Conservation (phyloP, 2,113 vertebrate species). For the Bucco capensis region DNA sequence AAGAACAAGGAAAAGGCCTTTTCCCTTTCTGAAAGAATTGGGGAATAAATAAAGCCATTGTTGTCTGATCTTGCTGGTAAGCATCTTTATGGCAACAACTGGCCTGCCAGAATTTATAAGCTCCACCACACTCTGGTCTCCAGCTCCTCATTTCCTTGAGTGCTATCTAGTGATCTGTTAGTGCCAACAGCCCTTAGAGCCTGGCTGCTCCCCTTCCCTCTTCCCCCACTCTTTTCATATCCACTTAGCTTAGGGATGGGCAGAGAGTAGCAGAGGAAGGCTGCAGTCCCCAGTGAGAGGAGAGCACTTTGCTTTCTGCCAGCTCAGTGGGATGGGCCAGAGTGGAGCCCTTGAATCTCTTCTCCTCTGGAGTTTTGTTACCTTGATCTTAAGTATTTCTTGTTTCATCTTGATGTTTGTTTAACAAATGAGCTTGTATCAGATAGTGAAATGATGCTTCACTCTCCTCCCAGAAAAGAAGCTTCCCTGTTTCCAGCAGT, state of each 20-base stretch:
- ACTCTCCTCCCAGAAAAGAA: not conserved
- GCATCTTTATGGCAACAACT: not conserved
- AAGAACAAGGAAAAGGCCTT: conserved; percentile 1
- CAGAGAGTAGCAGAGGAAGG: not conserved
- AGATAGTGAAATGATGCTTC: not conserved
- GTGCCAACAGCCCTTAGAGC: not conserved
- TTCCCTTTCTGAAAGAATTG: not conserved
- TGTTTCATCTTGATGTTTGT: conserved; percentile 36
- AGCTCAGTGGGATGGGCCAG: not conserved
- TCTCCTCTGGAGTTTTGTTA: not conserved
- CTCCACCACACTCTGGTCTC: not conserved
- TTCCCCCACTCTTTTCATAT: not conserved
- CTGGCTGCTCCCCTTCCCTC: not conserved
- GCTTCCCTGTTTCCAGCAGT: not conserved
- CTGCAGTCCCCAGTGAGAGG: not conserved
- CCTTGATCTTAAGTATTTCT: not conserved
- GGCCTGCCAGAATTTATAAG: not conserved
- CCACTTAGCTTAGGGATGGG: not conserved
- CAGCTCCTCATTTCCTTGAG: not conserved
- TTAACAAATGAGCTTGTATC: conserved; percentile 25
- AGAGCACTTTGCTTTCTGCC: not conserved
- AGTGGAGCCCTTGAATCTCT: not conserved
- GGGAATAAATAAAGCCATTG: conserved; percentile 1
- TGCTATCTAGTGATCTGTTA: not conserved
- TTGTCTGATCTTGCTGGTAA: not conserved